phyloP scores from a whole-genome alignment of 1,140 invertebrate species.

The Drosophila auraria region DNA sequence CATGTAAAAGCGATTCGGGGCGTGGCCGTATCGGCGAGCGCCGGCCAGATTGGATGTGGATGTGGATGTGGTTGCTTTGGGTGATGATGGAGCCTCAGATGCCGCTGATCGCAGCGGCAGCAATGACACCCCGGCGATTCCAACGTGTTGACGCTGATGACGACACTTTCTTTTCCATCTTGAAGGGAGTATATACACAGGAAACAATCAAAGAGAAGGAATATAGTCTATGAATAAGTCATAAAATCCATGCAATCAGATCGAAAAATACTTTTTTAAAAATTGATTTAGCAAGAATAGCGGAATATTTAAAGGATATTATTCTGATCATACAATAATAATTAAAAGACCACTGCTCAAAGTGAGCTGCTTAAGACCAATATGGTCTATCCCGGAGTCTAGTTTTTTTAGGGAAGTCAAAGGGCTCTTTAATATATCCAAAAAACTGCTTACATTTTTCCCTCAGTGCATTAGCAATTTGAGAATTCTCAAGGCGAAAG shows the following conservation, averaged over 20 bases:
- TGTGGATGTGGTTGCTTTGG: neutral
- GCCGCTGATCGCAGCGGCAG: constrained; percentile 34
- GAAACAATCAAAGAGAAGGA: neutral
- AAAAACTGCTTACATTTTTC: neutral
- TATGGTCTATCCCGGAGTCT: too few relatives aligned
- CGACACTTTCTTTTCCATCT: constrained; percentile 78
- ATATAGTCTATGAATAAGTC: too few relatives aligned
- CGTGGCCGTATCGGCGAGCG: constrained; percentile 41
- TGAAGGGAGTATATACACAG: constrained; percentile 1
- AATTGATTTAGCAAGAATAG: too few relatives aligned
- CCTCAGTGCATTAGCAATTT: constrained; percentile 57
- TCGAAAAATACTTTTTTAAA: neutral
- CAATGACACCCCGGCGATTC: constrained; percentile 58
- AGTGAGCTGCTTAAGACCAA: too few relatives aligned
- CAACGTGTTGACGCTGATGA: constrained; percentile 61
- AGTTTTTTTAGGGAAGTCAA: neutral
- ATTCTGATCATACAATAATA: too few relatives aligned
- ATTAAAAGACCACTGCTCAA: neutral
- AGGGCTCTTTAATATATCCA: neutral
- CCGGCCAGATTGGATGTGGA: constrained; percentile 28
- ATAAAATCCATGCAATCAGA: too few relatives aligned
- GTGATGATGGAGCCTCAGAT: constrained; percentile 17
- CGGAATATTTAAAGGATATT: neutral
- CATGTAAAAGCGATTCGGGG: constrained; percentile 73
- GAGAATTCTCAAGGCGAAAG: constrained; percentile 82